Evolutionary conservation across 1,140 invertebrate genomes (phyloP).

Genomic region (Drosophila trapezifrons): DNA sequence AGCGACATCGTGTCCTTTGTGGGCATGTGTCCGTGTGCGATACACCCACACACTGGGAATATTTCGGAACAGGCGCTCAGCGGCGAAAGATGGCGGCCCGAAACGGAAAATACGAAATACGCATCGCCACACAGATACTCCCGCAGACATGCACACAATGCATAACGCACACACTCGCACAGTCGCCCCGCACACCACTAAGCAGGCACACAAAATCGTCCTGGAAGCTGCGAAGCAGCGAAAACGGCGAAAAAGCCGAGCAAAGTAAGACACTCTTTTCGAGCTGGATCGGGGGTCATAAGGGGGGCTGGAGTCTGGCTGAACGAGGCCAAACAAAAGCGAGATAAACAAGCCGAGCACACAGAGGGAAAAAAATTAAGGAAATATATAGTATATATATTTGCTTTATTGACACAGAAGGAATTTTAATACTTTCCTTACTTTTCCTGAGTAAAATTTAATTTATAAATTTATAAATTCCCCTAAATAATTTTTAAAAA

Average conservation of each 20-base stretch:
- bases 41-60: constrained; percentile 73
- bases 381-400: no score
- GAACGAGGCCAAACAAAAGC: constrained; percentile 55
- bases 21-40: constrained; percentile 47
- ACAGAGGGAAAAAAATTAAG: not conserved
- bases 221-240: constrained; percentile 49
- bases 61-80: constrained; percentile 73
- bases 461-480: not conserved
- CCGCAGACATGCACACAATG: constrained; percentile 27
- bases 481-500: not conserved
- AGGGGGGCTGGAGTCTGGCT: constrained; percentile 11
- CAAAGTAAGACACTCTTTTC: constrained; percentile 50
- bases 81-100: constrained; percentile 26
- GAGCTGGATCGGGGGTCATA: constrained; percentile 1
- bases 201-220: constrained; percentile 59
- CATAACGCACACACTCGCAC: constrained; percentile 12
- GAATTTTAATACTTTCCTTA: not conserved
- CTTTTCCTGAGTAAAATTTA: not conserved
- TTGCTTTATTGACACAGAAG: not conserved
- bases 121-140: constrained; percentile 45
- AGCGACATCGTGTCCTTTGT: constrained; percentile 3
- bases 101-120: constrained; percentile 33
- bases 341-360: constrained; percentile 58
- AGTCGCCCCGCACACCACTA: constrained; percentile 6
- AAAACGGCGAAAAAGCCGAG: constrained; percentile 44